These are phyloP conservation scores for Crenuchus spilurus DNA, from an alignment of 2,797 vertebrate genomes.

Conservation along the genomic window DNA sequence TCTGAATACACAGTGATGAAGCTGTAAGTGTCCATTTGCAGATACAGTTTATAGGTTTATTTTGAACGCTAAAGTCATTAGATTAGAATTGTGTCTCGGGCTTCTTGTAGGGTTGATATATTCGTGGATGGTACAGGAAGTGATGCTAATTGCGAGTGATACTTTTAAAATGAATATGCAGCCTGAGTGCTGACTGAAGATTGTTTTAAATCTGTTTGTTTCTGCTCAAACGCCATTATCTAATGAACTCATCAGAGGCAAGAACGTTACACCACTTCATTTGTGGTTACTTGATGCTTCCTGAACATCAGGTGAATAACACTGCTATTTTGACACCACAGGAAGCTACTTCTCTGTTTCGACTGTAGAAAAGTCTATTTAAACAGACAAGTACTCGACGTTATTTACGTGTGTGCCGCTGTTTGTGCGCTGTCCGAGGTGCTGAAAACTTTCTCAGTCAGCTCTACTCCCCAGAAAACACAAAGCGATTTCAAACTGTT, in stretches of 20 bases:
- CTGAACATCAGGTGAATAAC: neutral
- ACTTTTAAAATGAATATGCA: neutral
- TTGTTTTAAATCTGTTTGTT: neutral
- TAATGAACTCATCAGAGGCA: neutral
- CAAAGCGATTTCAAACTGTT: too few relatives aligned
- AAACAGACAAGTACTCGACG: neutral
- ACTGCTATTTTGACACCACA: neutral
- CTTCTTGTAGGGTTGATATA: too few relatives aligned
- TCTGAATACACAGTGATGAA: neutral
- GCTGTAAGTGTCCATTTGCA: neutral
- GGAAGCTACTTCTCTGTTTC: neutral
- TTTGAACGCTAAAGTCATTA: too few relatives aligned
- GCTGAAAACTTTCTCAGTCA: constrained; percentile 68
- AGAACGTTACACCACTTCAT: neutral
- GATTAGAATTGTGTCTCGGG: too few relatives aligned
- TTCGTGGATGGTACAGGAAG: neutral
- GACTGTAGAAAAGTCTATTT: neutral
- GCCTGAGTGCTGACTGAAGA: neutral
- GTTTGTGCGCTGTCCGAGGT: constrained; percentile 72
- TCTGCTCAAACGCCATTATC: neutral
- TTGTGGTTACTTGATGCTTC: neutral
- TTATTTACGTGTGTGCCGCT: neutral
- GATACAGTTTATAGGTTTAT: neutral
- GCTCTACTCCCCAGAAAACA: too few relatives aligned
- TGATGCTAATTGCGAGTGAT: neutral